Evolutionary conservation across 2,113 vertebrate genomes (phyloP), one percentile per base, ranked within the genome.

Genomic region (Hylia prasina): DNA sequence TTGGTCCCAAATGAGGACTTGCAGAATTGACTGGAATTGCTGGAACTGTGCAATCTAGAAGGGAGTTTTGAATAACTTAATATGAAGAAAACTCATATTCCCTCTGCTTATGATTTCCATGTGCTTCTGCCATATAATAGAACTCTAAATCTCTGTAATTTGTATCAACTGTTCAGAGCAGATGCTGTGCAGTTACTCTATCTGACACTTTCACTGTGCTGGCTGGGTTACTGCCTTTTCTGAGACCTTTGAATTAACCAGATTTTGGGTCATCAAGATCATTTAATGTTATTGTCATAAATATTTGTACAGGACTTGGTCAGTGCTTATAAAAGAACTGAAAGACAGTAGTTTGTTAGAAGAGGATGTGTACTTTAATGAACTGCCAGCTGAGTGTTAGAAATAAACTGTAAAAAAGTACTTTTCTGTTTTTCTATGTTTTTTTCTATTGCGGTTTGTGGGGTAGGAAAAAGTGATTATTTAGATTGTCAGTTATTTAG

Each of bases 251-350:
- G 82, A 90, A 90, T 89, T 95, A 89, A 71, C 47, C 53, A 80
- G 84, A 64, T 79, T 89, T 94, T 87, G 19, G 51, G 90, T 95
- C 95, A 93, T 96, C 85, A 71, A 85, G 66, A 94, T 92, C 96
- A 93, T 95, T 96, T 90, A 95, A 93, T 70, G 83, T 96, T 96
- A 87, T 92, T 94, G 69, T 78, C 93, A 73, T 94, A 97, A 97
- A 94, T 96, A 93, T 95, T 94, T 96, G 94, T 56, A 58, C 57
- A 84, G 68, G 87, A 57, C 70, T 94, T 83, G 88, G 87, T 84
- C 91, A 70, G 51, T 95, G 95, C 80, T 97, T 94, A 94, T 44
- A 35, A 58, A 97, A 94, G 89, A 68, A 37, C 63, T 75, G 85
- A 83, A 85, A 90, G 86, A 71, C 82, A 90, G 77, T 94, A 65